Percentiles rank a stretch among this genome's conserved stretches.
phyloP scores from a whole-genome alignment of 1,140 invertebrate genomes.

The Lepidurus couesii region DNA sequence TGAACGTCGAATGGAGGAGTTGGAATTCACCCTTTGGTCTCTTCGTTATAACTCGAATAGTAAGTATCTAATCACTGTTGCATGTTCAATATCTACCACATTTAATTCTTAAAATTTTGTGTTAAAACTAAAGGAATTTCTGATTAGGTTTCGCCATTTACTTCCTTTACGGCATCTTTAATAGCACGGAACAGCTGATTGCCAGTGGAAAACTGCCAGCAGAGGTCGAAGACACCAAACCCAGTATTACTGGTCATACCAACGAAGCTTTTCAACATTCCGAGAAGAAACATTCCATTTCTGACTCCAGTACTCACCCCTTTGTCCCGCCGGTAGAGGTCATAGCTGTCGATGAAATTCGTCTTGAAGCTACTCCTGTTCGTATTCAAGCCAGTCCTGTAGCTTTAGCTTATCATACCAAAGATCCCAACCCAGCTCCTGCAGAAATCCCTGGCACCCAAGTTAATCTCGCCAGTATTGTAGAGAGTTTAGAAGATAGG shows the following conservation, averaged over 20 bases:
- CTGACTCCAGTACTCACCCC: neutral
- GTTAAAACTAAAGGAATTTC: slow-evolving; percentile 29
- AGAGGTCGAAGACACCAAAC: neutral
- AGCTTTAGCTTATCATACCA: neutral
- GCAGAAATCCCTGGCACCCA: neutral
- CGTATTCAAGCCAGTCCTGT: neutral
- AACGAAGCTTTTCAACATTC: slow-evolving; percentile 25
- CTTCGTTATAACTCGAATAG: neutral
- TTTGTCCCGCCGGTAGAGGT: neutral
- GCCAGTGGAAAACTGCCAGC: slow-evolving; percentile 23
- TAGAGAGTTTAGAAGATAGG: neutral
- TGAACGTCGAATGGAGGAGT: slow-evolving; percentile 23
- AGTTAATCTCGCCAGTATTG: slow-evolving; percentile 8
- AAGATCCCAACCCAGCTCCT: neutral
- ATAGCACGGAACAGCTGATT: slow-evolving; percentile 54
- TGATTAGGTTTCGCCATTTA: slow-evolving; percentile 72
- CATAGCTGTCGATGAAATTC: neutral
- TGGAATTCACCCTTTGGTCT: neutral
- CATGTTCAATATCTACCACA: slow-evolving; percentile 25
- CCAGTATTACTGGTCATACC: neutral
- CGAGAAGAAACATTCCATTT: neutral
- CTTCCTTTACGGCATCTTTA: slow-evolving; percentile 85
- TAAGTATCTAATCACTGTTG: neutral
- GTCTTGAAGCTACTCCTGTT: no score
- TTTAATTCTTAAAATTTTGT: slow-evolving; percentile 13